A percentile compares a stretch with the other conserved stretches of the same genome.
Conservation (phyloP, 2,888 invertebrate species). For the Phortica magna region DNA sequence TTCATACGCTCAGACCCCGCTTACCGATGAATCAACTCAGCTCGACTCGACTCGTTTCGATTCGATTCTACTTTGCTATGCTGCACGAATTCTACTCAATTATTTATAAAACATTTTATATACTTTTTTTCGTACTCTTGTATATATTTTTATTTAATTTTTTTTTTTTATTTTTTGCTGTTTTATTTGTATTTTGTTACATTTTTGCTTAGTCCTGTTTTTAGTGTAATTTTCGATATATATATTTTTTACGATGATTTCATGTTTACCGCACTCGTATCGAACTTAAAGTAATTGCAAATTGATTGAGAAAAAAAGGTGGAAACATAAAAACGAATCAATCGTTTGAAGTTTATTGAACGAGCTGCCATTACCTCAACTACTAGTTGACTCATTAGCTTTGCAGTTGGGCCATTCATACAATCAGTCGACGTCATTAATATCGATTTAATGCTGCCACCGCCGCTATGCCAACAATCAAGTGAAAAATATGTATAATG, state of each 20-base stretch:
- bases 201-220: slow-evolving; percentile 20
- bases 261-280: slow-evolving; percentile 64
- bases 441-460: background rate
- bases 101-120: slow-evolving; percentile 69
- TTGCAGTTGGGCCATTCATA: background rate
- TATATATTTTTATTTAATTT: slow-evolving; percentile 29
- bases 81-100: slow-evolving; percentile 46
- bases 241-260: slow-evolving; percentile 65
- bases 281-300: slow-evolving; percentile 72
- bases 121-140: slow-evolving; percentile 36
- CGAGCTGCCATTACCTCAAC: background rate
- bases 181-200: slow-evolving; percentile 39
- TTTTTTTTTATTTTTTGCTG: slow-evolving; percentile 38
- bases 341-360: background rate
- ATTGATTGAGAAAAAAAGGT: slow-evolving; percentile 63
- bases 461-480: no score
- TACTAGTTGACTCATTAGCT: background rate
- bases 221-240: slow-evolving; percentile 37
- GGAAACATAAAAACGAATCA: no score
- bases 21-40: background rate
- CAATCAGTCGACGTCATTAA: background rate
- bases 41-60: background rate
- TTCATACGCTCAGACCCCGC: background rate
- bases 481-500: no score
- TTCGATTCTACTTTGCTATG: slow-evolving; percentile 47